Percentiles rank a stretch among this genome's conserved stretches.
phyloP scores from a whole-genome alignment of 2,113 vertebrate species.

The Anolis sagrei region DNA sequence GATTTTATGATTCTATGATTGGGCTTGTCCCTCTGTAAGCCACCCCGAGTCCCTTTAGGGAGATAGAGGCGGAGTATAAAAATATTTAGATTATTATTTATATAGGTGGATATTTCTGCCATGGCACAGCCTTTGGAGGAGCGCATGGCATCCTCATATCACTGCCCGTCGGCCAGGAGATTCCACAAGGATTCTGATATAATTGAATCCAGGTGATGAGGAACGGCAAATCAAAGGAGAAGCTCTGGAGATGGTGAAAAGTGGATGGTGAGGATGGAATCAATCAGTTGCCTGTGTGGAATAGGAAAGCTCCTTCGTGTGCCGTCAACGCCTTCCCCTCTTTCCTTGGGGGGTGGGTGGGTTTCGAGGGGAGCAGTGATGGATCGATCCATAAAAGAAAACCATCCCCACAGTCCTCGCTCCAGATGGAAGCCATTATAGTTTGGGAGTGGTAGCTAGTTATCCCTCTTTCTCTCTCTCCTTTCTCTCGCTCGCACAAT shows the following conservation, averaged over 20 bases:
- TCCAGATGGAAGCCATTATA: slow-evolving; percentile 75
- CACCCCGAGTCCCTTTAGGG: too few relatives aligned
- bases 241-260: slow-evolving; percentile 53
- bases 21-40: too few relatives aligned
- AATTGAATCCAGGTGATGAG: slow-evolving; percentile 69
- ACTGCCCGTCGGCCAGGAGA: slow-evolving; percentile 49
- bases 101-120: too few relatives aligned
- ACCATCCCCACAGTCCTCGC: slow-evolving; percentile 62
- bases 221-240: slow-evolving; percentile 55
- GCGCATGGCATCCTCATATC: background rate
- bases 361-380: slow-evolving; percentile 56
- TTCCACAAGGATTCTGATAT: slow-evolving; percentile 53
- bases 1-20: too few relatives aligned
- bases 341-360: slow-evolving; percentile 53
- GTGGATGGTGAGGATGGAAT: slow-evolving; percentile 70
- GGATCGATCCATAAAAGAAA: slow-evolving; percentile 69
- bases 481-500: slow-evolving; percentile 6
- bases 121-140: too few relatives aligned
- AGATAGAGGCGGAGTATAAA: too few relatives aligned
- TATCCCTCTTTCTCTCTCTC: slow-evolving; percentile 53
- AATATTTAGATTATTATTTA: too few relatives aligned
- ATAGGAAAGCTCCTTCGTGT: slow-evolving; percentile 64
- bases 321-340: slow-evolving; percentile 71
- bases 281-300: slow-evolving; percentile 69
- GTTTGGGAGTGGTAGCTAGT: slow-evolving; percentile 71